Base-by-base conservation (phyloP, 53 echinoderm and acorn worm genomes). In the Holothuria leucospilota region DNA sequence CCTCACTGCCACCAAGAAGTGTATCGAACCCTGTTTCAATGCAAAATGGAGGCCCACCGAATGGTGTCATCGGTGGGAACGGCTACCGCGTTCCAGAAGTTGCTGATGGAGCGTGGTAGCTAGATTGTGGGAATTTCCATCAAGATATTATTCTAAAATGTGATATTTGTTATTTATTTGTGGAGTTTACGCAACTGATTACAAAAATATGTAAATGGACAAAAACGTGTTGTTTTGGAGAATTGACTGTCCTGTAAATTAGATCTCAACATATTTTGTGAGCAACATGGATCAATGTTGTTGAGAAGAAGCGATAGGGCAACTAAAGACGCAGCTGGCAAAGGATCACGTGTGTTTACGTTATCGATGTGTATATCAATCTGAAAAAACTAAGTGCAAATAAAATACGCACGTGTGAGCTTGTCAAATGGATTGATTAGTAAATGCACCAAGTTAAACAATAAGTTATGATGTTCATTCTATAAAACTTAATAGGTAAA, bases 111-210 rank as follows among this genome's bases (percentile, higher is more conserved):
- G 81, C 60, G 59, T 67, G 84, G 84, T 67, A 52, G 68, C 84
- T 49, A 13, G 8, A 56, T 16, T 18, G 5, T 56, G 15, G 56
- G 16, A 56, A 2, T 56, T 56, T 56, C 56, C 56, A 16, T 56
- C 18, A 56, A 56, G 56, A 56, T 56, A 9, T 56, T 56, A 56
- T 56, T 56, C 56, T 49, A 80, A 28, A 29, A 60, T 80, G 80
- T 80, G 80, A 80, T 60, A 34, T 80, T 80, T 59, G 80, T 80
- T 80, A 80, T 80, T 80, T 80, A 80, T 80, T 80, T 80, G 80
- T 80, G 80, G 21, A 80, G 29, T 80, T 80, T 80, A 80, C 80
- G 80, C 80, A 80, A 80, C 80, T 80, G 80, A 80, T 80, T 34
- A 59, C 60, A 59, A 56, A 25, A 39, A 20, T 80, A 28, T 60